Base-by-base conservation (phyloP, 2,797 vertebrate species). In the Galagoides demidoff region DNA sequence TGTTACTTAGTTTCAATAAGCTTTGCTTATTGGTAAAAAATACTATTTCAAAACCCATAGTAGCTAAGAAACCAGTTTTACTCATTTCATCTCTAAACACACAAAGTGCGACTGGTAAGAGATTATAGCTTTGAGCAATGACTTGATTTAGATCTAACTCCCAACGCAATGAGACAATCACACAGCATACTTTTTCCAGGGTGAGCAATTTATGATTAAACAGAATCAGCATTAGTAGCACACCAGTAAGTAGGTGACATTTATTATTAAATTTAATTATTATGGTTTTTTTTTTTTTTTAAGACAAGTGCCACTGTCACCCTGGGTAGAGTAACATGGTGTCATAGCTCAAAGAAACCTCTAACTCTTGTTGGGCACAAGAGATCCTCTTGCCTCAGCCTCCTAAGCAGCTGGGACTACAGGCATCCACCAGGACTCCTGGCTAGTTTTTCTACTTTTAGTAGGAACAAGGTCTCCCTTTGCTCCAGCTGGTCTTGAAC, bases 121-220 rank as follows among this genome's bases (percentile, higher is more conserved):
- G 98, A 99, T 98, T 98, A 98, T 98, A 98, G 98, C 98, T 99
- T 98, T 98, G 95, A 99, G 98, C 96, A 19, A 98, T 95, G 97
- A 98, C 98, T 98, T 99, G 98, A 99, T 99, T 99, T 99, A 98
- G 98, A 98, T 99, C 98, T 99, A 99, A 99, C 99, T 99, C 98
- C 98, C 95, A 98, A 98, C 99, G 99, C 98, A 98, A 98, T 98
- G 98, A 98, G 99, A 99, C 98, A 98, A 98, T 98, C 98, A 98
- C 97, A 99, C 97, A 94, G 94, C 98, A 98, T 98, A 98, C 99
- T 98, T 99, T 86, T 98, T 97, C 97, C 81, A 98, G 98, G 98
- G 96, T 98, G 98, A 98, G 98, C 98, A 99, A 95, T 98, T 98
- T 99, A 99, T 98, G 98, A 98, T 99, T 99, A 98, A 98, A 98